Percentiles rank a stretch among this genome's conserved stretches.
Evolutionary conservation across 2,113 vertebrate species (phyloP).

Genomic region (Typhlomys cinereus): DNA sequence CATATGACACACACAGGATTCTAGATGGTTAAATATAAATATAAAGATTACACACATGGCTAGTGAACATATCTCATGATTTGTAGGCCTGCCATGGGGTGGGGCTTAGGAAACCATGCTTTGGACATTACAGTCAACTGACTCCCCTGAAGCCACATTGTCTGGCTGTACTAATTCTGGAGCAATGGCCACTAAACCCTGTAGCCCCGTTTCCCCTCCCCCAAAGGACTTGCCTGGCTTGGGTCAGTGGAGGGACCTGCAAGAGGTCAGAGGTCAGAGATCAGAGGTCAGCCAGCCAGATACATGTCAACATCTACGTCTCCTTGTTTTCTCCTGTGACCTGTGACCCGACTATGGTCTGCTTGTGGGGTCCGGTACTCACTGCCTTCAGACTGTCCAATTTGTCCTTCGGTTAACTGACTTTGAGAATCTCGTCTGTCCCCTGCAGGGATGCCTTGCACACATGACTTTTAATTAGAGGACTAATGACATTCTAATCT

Average conservation of each 20-base stretch:
- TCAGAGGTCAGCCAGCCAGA: neutral
- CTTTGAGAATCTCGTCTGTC: conserved; percentile 15
- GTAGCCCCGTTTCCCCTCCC: neutral
- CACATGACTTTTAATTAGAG: conserved; percentile 47
- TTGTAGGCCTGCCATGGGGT: neutral
- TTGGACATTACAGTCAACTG: neutral
- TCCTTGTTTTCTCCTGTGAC: neutral
- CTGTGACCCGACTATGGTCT: neutral
- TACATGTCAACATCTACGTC: neutral
- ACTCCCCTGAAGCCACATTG: neutral
- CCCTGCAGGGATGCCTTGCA: neutral
- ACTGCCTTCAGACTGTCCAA: neutral
- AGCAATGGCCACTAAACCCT: neutral
- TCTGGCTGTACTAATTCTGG: neutral
- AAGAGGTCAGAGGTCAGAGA: neutral
- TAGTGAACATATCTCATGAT: neutral
- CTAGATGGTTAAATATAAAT: neutral
- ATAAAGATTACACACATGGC: neutral
- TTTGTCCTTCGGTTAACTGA: neutral
- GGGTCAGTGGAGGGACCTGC: no score
- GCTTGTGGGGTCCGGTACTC: neutral
- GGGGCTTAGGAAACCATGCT: neutral
- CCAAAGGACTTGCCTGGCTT: neutral
- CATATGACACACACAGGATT: neutral
- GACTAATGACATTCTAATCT: conserved; percentile 55